phyloP scores from a whole-genome alignment of 92 coral and sea anemone species.

The Chrysogorgia sp. region DNA sequence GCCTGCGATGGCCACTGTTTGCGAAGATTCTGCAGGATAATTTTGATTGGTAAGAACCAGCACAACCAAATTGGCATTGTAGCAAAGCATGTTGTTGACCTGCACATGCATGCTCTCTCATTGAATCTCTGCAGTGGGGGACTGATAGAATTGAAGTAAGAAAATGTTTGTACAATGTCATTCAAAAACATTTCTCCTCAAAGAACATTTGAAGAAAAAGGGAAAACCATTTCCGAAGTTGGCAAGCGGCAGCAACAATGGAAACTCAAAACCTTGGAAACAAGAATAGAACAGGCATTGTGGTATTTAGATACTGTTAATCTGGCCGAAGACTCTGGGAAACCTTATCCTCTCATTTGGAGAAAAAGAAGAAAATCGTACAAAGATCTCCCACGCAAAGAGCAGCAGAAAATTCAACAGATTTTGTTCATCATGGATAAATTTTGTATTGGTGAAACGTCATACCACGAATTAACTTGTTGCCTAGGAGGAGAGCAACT shows the following conservation, averaged over 20 bases:
- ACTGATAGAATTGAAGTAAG: conserved; percentile 30
- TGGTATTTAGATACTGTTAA: conserved; percentile 27
- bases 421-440: conserved; percentile 17
- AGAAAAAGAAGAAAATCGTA: conserved; percentile 3
- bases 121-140: no score
- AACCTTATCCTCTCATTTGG: conserved; percentile 19
- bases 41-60: no score
- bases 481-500: conserved; percentile 29
- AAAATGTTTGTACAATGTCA: conserved; percentile 20
- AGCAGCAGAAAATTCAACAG: conserved; percentile 30
- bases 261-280: conserved; percentile 10
- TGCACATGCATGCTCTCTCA: no score
- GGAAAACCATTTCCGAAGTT: conserved; percentile 7
- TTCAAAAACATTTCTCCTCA: conserved; percentile 17
- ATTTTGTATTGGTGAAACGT: conserved; percentile 3
- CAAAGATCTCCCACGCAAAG: conserved; percentile 19
- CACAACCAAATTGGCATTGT: no score
- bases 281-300: conserved; percentile 25
- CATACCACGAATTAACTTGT: conserved; percentile 37
- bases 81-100: no score
- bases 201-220: conserved; percentile 5
- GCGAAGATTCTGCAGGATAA: no score
- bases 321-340: conserved; percentile 8
- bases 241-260: conserved; percentile 8
- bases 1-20: no score